Percentiles rank a stretch among this genome's conserved stretches.
These are phyloP conservation scores for Elephantulus edwardii DNA, from an alignment of 2,113 vertebrate species.

Conservation along the genomic window DNA sequence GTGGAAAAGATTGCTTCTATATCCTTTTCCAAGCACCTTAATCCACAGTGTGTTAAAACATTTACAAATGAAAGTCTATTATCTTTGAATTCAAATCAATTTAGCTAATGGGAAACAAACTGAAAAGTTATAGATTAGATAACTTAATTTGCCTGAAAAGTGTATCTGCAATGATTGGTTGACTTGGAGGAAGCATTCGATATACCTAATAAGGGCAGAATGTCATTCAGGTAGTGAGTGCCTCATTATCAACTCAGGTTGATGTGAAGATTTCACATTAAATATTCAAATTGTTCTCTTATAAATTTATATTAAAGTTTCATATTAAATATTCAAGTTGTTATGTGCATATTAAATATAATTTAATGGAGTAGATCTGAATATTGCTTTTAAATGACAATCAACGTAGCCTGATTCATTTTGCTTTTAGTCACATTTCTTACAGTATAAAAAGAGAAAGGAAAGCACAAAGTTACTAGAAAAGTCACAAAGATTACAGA, in stretches of 20 bases:
- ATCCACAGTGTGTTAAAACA: not conserved
- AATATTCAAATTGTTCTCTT: slow-evolving; percentile 55
- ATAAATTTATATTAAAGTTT: slow-evolving; percentile 44
- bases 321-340: slow-evolving; percentile 54
- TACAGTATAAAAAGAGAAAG: not conserved
- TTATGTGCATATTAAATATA: slow-evolving; percentile 49
- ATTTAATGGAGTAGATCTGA: slow-evolving; percentile 50
- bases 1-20: not conserved
- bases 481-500: slow-evolving; percentile 22
- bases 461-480: slow-evolving; percentile 51
- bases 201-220: slow-evolving; percentile 54
- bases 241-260: slow-evolving; percentile 32
- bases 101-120: not conserved
- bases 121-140: slow-evolving; percentile 22
- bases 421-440: slow-evolving; percentile 50
- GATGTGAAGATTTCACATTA: slow-evolving; percentile 50
- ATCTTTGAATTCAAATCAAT: slow-evolving; percentile 22
- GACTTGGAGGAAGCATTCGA: not conserved
- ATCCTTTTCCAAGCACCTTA: not conserved
- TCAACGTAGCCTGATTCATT: slow-evolving; percentile 42
- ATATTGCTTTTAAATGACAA: slow-evolving; percentile 65
- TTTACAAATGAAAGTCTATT: slow-evolving; percentile 46
- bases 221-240: not conserved
- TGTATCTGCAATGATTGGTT: slow-evolving; percentile 5
- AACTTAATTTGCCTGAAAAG: slow-evolving; percentile 40